Conservation (phyloP, 1,140 invertebrate species). For the Charaxes varanes region DNA sequence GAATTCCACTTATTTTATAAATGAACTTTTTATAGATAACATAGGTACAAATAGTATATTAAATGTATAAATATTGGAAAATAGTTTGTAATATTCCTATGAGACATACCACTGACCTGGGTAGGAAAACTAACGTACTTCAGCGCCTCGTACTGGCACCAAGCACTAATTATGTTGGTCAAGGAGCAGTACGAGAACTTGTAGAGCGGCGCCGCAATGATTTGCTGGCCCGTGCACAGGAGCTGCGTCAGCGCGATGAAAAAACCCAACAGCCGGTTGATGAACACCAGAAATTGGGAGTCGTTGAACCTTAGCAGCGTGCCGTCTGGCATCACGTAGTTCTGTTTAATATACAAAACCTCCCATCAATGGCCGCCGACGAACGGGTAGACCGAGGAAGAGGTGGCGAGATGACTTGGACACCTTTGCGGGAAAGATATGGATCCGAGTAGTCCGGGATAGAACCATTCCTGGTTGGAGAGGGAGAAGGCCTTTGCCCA, state of each 20-base stretch:
- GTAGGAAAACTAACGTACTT: conserved; percentile 99
- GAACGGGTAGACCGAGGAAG: too few species aligned
- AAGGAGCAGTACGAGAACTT: conserved; percentile 98
- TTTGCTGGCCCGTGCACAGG: conserved; percentile 78
- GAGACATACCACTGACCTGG: conserved; percentile 77
- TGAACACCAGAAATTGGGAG: conserved; percentile 96
- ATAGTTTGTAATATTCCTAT: background rate
- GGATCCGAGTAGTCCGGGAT: too few species aligned
- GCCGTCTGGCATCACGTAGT: conserved; percentile 77
- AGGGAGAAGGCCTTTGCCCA: too few species aligned
- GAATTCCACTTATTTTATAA: too few species aligned
- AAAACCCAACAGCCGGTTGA: conserved; percentile 93
- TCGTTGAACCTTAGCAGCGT: conserved; percentile 86
- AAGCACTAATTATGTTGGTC: conserved; percentile 98
- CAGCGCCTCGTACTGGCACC: conserved; percentile 99
- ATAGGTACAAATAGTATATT: too few species aligned
- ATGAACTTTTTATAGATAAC: too few species aligned
- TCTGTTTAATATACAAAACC: conserved; percentile 68
- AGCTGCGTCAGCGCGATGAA: conserved; percentile 62
- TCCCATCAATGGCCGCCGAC: too few species aligned
- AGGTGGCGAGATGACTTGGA: too few species aligned
- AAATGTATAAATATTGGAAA: too few species aligned
- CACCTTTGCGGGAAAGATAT: too few species aligned
- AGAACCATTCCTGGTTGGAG: too few species aligned
- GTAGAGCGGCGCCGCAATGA: conserved; percentile 91